Evolutionary conservation across 2,797 vertebrate species (phyloP).

Genomic region (Lagocephalus sceleratus): DNA sequence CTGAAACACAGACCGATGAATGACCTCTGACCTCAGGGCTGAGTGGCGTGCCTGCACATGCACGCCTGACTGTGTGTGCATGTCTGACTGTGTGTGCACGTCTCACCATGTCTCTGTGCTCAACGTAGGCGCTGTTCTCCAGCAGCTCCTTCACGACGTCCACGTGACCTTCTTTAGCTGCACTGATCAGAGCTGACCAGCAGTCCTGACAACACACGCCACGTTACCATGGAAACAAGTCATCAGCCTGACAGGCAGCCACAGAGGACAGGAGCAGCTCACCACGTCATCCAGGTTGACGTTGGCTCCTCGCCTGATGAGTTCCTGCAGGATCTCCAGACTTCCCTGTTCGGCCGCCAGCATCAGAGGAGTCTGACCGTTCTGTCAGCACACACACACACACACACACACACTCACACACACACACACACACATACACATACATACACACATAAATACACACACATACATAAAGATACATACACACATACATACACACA

Average conservation of each 20-base stretch:
- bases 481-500: no score
- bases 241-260: slow-evolving; percentile 20
- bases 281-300: slow-evolving; percentile 96
- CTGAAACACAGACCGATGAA: slow-evolving; percentile 59
- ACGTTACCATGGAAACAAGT: slow-evolving; percentile 61
- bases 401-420: no score
- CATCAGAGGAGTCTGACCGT: slow-evolving; percentile 95
- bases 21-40: neutral
- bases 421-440: neutral
- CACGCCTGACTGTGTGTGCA: neutral
- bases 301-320: slow-evolving; percentile 89
- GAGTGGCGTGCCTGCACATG: neutral
- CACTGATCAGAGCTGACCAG: slow-evolving; percentile 95
- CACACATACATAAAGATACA: no score
- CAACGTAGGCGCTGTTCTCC: slow-evolving; percentile 83
- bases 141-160: slow-evolving; percentile 89
- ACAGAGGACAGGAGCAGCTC: no score
- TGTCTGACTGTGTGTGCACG: neutral
- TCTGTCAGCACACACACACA: slow-evolving; percentile 64
- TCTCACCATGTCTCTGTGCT: slow-evolving; percentile 93
- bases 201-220: slow-evolving; percentile 83
- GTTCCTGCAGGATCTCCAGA: slow-evolving; percentile 92
- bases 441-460: neutral
- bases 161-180: slow-evolving; percentile 90
- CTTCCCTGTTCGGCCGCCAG: slow-evolving; percentile 94